Evolutionary conservation across 1,140 invertebrate species (phyloP).

Genomic region (Pseudoatta argentina): DNA sequence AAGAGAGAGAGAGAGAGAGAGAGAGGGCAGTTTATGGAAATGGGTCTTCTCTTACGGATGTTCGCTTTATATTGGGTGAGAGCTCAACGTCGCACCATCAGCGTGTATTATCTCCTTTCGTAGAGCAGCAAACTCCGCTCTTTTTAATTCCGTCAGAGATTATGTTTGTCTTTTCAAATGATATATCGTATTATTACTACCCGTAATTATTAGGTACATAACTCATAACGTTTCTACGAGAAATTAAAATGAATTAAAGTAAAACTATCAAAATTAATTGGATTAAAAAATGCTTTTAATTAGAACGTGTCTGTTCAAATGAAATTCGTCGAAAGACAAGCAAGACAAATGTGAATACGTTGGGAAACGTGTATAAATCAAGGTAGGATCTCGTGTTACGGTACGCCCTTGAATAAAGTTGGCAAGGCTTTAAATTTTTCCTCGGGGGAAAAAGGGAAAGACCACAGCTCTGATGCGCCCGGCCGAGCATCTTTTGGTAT

Average conservation of each 20-base stretch:
- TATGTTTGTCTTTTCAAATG: not conserved
- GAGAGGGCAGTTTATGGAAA: constrained; percentile 46
- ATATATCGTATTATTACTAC: not conserved
- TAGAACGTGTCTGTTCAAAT: not conserved
- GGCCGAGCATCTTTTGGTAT: constrained; percentile 69
- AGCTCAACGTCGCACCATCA: constrained; percentile 1
- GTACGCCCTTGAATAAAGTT: not conserved
- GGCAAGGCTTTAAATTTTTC: not conserved
- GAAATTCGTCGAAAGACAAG: not conserved
- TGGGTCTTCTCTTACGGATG: constrained; percentile 23
- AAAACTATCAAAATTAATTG: not conserved
- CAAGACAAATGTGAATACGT: not conserved
- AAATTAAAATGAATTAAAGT: not conserved
- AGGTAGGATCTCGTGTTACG: not conserved
- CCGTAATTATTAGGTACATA: not conserved
- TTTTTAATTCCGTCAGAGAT: constrained; percentile 16
- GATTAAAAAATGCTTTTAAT: not conserved
- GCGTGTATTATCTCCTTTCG: constrained; percentile 21
- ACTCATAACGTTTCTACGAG: not conserved
- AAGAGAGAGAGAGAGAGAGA: not conserved
- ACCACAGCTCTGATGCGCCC: constrained; percentile 31
- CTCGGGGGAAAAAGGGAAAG: not conserved
- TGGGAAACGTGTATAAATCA: not conserved
- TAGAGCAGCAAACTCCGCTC: not conserved
- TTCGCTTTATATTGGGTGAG: not conserved